phyloP scores from a whole-genome alignment of 2,888 invertebrate species.

The Pegoplata infirma region DNA sequence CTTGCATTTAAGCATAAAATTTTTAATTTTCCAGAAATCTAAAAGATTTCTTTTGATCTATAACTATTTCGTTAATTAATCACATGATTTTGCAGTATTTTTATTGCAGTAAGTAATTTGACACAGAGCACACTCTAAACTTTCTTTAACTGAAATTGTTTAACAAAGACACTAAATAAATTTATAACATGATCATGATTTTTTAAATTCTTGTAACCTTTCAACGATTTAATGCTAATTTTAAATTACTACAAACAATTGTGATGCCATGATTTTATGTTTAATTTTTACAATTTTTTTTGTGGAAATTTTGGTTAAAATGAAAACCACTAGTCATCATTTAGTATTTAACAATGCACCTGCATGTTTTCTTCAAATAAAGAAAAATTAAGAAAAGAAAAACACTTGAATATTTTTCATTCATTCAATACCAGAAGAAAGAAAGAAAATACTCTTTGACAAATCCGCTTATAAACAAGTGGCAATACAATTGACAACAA shows the following conservation, averaged over 20 bases:
- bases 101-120: neutral
- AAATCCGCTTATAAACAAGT: conserved; percentile 29
- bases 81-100: neutral
- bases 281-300: neutral
- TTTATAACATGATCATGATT: conserved; percentile 14
- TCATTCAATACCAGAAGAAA: neutral
- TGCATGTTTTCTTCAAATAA: conserved; percentile 7
- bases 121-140: neutral
- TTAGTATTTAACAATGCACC: conserved; percentile 33
- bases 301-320: neutral
- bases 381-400: neutral
- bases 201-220: conserved; percentile 11
- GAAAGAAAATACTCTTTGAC: neutral
- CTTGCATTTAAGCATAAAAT: no score
- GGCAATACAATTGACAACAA: conserved; percentile 17
- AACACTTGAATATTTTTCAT: neutral
- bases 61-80: no score
- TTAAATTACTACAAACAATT: conserved; percentile 29
- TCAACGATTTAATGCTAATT: conserved; percentile 59
- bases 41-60: no score
- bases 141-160: neutral
- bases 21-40: no score
- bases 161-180: neutral
- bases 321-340: conserved; percentile 35
- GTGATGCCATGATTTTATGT: neutral